Evolutionary conservation across 64 coral and sea anemone species (phyloP).

Genomic region (Stichodactyla mertensii): DNA sequence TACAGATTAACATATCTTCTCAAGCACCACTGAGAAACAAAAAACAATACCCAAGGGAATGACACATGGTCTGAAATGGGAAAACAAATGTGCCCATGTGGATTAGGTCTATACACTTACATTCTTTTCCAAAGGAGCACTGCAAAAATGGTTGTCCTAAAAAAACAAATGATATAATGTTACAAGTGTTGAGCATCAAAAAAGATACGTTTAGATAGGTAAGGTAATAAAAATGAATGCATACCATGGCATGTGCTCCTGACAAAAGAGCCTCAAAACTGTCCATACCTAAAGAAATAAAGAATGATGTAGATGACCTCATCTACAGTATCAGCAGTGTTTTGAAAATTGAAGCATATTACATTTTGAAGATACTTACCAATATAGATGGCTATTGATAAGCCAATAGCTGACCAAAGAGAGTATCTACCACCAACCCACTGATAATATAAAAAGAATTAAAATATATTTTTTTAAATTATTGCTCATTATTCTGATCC

Average conservation of each 20-base stretch:
- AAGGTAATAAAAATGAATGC: neutral
- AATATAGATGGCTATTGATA: constrained; percentile 96
- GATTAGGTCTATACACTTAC: constrained; percentile 40
- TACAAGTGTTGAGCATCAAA: neutral
- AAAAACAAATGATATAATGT: neutral
- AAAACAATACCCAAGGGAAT: no score
- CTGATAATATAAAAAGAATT: constrained; percentile 24
- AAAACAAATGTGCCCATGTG: no score
- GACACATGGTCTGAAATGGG: no score
- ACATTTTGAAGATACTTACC: constrained; percentile 29
- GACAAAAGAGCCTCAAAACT: constrained; percentile 85
- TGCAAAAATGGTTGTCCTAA: constrained; percentile 81
- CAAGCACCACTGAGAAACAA: no score
- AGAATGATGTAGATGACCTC: neutral
- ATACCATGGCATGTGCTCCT: constrained; percentile 92
- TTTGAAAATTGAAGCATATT: neutral
- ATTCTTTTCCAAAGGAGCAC: constrained; percentile 82
- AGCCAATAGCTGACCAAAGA: constrained; percentile 95
- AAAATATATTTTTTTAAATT: neutral
- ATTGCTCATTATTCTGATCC: neutral
- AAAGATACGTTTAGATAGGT: neutral
- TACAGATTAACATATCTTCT: no score
- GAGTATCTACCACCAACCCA: constrained; percentile 99
- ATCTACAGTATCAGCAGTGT: neutral
- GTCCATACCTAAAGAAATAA: constrained; percentile 70